A percentile compares a stretch with the other conserved stretches of the same genome.
These are phyloP conservation scores for Cecidostiba fungosa DNA, from an alignment of 2,888 invertebrate species.

Conservation along the genomic window DNA sequence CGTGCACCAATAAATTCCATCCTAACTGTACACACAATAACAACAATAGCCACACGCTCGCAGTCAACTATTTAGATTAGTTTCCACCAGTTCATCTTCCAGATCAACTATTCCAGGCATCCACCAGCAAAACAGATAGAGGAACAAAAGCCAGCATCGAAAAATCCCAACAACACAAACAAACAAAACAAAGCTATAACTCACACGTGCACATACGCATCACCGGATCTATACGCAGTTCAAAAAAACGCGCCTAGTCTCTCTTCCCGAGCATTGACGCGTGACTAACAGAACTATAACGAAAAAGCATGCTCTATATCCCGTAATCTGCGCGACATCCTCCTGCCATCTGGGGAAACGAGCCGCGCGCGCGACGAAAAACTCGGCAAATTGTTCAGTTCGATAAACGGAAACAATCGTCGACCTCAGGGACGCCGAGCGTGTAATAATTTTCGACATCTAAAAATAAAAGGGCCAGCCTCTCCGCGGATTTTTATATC, in stretches of 20 bases:
- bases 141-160: neutral
- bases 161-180: neutral
- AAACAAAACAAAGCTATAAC: neutral
- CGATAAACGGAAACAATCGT: constrained; percentile 36
- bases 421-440: neutral
- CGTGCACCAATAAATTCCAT: too few species aligned
- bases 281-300: constrained; percentile 1
- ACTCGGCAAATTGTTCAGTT: constrained; percentile 13
- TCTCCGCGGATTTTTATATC: constrained; percentile 30
- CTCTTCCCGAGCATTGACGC: neutral
- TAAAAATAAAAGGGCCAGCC: neutral
- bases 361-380: constrained; percentile 2
- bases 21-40: too few species aligned
- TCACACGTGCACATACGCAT: neutral
- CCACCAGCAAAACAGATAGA: neutral
- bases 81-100: constrained; percentile 4
- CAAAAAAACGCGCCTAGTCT: neutral
- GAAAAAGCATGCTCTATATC: neutral
- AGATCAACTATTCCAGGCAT: neutral
- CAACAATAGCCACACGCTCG: too few species aligned
- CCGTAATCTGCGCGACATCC: constrained; percentile 7
- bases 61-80: neutral
- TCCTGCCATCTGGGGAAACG: neutral
- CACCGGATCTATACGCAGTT: neutral
- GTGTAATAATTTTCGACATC: constrained; percentile 40